Percentiles rank a stretch among this genome's conserved stretches.
Conservation (phyloP, 1,140 invertebrate species). For the Drosophila elegans region DNA sequence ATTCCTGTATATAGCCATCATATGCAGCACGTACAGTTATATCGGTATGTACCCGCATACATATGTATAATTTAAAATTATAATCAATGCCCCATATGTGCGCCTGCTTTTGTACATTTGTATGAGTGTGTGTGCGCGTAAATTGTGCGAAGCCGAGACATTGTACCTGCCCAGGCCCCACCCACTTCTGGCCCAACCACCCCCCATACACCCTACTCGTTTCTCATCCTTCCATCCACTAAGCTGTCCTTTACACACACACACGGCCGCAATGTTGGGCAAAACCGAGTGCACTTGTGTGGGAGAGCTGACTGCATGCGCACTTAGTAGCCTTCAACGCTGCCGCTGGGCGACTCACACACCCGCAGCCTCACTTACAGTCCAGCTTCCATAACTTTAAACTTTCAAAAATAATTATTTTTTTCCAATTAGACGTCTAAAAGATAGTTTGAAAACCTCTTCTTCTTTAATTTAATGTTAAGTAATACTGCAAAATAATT, state of each 20-base stretch:
- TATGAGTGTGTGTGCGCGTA: conserved; percentile 59
- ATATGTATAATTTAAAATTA: conserved; percentile 80
- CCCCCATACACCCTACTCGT: background rate
- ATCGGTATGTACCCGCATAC: conserved; percentile 33
- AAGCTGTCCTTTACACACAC: conserved; percentile 66
- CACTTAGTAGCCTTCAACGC: conserved; percentile 81
- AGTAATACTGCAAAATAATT: no score
- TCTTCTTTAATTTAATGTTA: no score
- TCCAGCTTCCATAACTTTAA: background rate
- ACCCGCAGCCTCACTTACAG: conserved; percentile 18
- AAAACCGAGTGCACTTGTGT: conserved; percentile 65
- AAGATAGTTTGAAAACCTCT: no score
- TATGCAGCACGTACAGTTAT: conserved; percentile 56
- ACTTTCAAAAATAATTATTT: background rate
- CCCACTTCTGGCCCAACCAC: conserved; percentile 2
- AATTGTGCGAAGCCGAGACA: conserved; percentile 73
- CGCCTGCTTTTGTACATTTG: conserved; percentile 49
- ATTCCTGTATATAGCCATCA: conserved; percentile 27
- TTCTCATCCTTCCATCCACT: conserved; percentile 12
- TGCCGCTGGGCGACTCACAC: conserved; percentile 55
- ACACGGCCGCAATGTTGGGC: conserved; percentile 46
- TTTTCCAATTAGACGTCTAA: no score
- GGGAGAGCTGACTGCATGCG: conserved; percentile 73
- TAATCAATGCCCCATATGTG: conserved; percentile 71
- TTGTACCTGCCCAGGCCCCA: conserved; percentile 58